A percentile compares a stretch with the other conserved stretches of the same genome.
Conservation (phyloP, 2,113 vertebrate species). For the Willisornis vidua region DNA sequence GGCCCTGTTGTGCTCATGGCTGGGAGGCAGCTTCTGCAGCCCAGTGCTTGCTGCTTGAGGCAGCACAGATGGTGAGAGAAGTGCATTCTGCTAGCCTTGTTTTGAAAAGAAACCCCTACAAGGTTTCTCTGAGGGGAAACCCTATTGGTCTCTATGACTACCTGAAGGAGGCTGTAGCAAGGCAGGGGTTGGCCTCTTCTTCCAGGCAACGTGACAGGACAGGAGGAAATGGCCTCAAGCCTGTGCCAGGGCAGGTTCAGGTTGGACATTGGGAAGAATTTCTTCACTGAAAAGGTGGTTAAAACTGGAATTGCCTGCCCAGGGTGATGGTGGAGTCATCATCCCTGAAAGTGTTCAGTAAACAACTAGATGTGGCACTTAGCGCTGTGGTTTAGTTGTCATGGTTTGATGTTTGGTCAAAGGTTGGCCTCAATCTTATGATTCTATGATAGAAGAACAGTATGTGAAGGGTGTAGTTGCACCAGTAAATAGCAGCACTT, state of each 20-base stretch:
- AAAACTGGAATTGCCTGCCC: background rate
- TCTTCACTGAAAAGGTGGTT: background rate
- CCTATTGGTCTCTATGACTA: background rate
- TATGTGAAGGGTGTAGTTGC: rapidly evolving
- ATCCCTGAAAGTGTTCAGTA: background rate
- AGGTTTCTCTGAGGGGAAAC: background rate
- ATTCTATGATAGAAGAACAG: background rate
- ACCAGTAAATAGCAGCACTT: background rate
- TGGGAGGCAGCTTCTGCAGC: background rate
- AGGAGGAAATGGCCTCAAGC: background rate
- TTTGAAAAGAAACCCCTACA: background rate
- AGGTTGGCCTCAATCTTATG: background rate
- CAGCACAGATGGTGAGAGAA: background rate
- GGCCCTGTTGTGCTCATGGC: rapidly evolving
- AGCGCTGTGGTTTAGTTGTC: background rate
- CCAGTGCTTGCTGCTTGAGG: background rate
- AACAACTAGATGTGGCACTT: background rate
- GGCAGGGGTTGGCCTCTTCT: background rate
- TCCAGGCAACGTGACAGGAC: background rate
- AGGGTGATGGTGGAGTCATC: background rate
- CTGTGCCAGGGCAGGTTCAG: background rate
- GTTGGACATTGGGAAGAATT: background rate
- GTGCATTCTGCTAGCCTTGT: background rate
- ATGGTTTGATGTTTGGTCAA: background rate
- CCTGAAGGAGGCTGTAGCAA: background rate